A percentile compares a stretch with the other conserved stretches of the same genome.
Conservation (phyloP, 2,888 invertebrate genomes). For the Mimas tiliae region DNA sequence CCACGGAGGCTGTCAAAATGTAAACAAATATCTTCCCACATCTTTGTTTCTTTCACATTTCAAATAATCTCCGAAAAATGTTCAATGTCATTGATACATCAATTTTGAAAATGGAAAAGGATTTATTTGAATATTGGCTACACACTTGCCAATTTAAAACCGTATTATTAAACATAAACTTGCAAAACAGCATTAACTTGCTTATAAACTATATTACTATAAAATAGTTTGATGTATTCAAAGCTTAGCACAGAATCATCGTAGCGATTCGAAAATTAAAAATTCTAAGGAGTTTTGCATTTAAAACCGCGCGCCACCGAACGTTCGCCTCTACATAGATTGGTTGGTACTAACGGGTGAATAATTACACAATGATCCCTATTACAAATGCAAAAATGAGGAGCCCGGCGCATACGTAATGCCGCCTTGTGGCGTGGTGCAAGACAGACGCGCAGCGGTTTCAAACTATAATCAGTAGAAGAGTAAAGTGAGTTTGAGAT, state of each 20-base stretch:
- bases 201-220: not conserved
- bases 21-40: too few relatives aligned
- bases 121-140: too few relatives aligned
- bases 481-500: too few relatives aligned
- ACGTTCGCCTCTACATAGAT: conserved; percentile 58
- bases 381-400: conserved; percentile 83
- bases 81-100: too few relatives aligned
- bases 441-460: conserved; percentile 42
- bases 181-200: not conserved
- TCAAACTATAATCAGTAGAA: not conserved
- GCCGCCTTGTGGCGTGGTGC: conserved; percentile 49
- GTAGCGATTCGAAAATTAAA: conserved; percentile 12
- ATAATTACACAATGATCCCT: conserved; percentile 81
- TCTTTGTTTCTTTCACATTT: too few relatives aligned
- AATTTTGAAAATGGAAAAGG: too few relatives aligned
- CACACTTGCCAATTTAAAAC: too few relatives aligned
- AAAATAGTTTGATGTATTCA: conserved; percentile 7
- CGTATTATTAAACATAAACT: not conserved
- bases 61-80: too few relatives aligned
- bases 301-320: conserved; percentile 52
- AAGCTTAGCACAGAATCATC: not conserved
- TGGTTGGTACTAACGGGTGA: conserved; percentile 75
- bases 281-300: conserved; percentile 32
- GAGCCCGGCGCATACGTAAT: conserved; percentile 77
- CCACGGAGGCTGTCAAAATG: too few relatives aligned